Percentiles rank a stretch among this genome's conserved stretches.
phyloP scores from a whole-genome alignment of 2,113 vertebrate species.

The Thalassoma bifasciatum region DNA sequence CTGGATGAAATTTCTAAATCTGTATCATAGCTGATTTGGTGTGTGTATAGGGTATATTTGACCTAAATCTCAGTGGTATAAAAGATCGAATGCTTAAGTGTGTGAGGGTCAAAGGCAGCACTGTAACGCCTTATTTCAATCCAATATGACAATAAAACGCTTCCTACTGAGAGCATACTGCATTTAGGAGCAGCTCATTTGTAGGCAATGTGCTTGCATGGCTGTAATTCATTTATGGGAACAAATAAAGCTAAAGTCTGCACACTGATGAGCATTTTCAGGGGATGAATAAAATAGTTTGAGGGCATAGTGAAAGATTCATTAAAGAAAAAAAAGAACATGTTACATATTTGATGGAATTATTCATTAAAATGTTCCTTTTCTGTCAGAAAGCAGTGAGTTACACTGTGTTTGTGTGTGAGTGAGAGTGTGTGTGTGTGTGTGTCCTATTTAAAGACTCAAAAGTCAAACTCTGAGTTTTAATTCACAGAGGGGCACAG shows the following conservation, averaged over 20 bases:
- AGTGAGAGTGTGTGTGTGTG: no score
- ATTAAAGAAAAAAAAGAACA: background rate
- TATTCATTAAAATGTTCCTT: background rate
- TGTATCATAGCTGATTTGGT: no score
- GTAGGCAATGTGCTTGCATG: background rate
- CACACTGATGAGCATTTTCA: background rate
- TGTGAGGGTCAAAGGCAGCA: no score
- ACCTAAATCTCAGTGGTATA: no score
- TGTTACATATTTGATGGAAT: background rate
- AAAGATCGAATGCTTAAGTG: no score
- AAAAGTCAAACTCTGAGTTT: background rate
- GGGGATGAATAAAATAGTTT: background rate
- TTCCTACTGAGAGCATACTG: no score
- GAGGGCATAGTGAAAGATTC: conserved; percentile 6
- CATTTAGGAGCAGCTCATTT: no score
- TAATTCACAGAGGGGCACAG: no score
- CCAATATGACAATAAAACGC: no score
- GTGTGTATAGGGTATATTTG: no score
- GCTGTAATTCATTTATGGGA: background rate
- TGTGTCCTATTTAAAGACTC: background rate
- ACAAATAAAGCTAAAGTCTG: background rate
- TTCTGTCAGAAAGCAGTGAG: background rate
- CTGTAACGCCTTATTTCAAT: no score
- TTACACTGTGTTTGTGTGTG: background rate
- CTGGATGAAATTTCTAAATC: no score